Evolutionary conservation across 2,797 vertebrate genomes (phyloP).

Genomic region (Periophthalmus magnuspinnatus): DNA sequence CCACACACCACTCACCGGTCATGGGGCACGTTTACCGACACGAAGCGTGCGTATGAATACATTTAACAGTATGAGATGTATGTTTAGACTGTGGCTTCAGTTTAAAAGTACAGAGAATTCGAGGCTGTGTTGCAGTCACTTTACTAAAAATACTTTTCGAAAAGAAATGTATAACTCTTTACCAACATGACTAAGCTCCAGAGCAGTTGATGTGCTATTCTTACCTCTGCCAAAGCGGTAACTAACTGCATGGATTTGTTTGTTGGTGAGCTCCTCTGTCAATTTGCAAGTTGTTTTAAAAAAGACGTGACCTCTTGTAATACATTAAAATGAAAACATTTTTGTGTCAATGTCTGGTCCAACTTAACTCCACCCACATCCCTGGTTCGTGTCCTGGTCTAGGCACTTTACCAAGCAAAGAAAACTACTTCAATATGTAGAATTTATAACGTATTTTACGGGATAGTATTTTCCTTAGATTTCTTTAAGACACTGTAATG

Average conservation of each 20-base stretch:
- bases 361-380: not conserved
- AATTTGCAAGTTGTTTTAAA: not conserved
- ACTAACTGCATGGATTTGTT: not conserved
- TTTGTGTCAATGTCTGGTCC: not conserved
- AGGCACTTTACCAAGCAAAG: not conserved
- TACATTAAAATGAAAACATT: not conserved
- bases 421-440: not conserved
- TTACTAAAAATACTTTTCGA: not conserved
- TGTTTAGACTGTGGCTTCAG: constrained; percentile 19
- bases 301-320: not conserved
- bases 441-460: not conserved
- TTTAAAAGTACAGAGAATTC: constrained; percentile 16
- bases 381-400: not conserved
- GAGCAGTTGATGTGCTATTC: not conserved
- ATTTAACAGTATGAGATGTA: constrained; percentile 13
- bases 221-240: not conserved
- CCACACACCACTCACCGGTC: constrained; percentile 49
- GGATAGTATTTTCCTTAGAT: not conserved
- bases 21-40: constrained; percentile 55
- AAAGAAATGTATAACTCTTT: not conserved
- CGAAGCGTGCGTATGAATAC: constrained; percentile 12
- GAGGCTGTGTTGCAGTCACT: constrained; percentile 12
- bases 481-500: not conserved
- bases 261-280: not conserved
- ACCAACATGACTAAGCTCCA: not conserved